Percentiles rank a stretch among this genome's conserved stretches.
Evolutionary conservation across 2,797 vertebrate species (phyloP).

Genomic region (Falco berigora): DNA sequence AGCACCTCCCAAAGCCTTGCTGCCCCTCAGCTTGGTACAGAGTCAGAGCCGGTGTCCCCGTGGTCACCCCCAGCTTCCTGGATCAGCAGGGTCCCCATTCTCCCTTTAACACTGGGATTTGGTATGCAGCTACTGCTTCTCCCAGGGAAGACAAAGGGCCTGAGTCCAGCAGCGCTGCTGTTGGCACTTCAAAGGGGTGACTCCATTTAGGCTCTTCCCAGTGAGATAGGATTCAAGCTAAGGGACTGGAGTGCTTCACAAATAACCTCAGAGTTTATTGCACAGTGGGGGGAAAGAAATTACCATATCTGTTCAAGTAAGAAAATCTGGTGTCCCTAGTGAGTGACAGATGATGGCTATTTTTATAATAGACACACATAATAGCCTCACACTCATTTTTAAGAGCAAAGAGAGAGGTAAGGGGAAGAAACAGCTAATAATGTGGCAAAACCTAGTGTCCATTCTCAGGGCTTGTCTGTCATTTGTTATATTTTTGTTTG

Average conservation of each 20-base stretch:
- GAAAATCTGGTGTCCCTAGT: not conserved
- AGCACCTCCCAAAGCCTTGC: not conserved
- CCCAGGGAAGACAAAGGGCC: not conserved
- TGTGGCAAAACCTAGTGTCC: not conserved
- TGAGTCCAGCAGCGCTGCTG: not conserved
- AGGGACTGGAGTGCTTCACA: not conserved
- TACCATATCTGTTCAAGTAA: not conserved
- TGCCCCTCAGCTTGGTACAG: fast-evolving
- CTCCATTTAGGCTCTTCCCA: not conserved
- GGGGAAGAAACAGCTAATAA: not conserved
- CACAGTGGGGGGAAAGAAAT: not conserved
- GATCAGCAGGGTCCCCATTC: not conserved
- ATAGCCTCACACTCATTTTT: not conserved
- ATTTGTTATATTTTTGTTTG: not conserved
- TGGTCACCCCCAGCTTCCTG: not conserved
- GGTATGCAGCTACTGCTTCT: not conserved
- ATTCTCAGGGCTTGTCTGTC: fast-evolving
- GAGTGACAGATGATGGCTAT: not conserved
- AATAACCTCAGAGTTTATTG: not conserved
- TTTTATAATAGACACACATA: not conserved
- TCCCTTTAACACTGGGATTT: not conserved
- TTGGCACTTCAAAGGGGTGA: not conserved
- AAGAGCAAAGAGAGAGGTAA: not conserved
- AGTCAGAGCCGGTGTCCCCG: fast-evolving
- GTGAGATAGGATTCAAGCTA: not conserved